A percentile compares a stretch with the other conserved stretches of the same genome.
These are phyloP conservation scores for Lagria hirta DNA, from an alignment of 2,888 invertebrate species.

Conservation along the genomic window DNA sequence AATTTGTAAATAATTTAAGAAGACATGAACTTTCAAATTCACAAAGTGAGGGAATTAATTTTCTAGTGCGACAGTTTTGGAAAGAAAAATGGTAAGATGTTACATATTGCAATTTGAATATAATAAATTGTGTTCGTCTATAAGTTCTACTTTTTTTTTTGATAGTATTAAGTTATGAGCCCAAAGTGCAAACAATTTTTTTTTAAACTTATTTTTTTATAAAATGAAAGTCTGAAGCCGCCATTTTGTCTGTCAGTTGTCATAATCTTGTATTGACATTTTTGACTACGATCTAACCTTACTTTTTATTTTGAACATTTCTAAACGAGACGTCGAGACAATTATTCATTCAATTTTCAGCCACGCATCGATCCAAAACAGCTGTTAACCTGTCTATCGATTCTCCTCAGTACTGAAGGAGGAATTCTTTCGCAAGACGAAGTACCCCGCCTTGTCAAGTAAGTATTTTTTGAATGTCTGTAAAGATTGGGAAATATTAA, in stretches of 20 bases:
- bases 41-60: conserved; percentile 13
- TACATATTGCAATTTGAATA: conserved; percentile 17
- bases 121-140: conserved; percentile 27
- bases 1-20: conserved; percentile 17
- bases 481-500: conserved; percentile 5
- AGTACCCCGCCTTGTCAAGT: conserved; percentile 85
- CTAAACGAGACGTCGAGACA: neutral
- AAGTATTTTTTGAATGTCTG: conserved; percentile 50
- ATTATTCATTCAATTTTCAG: conserved; percentile 60
- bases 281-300: conserved; percentile 11
- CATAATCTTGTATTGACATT: conserved; percentile 6
- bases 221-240: conserved; percentile 3
- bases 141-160: conserved; percentile 17
- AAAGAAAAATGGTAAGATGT: conserved; percentile 28
- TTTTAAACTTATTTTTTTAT: conserved; percentile 7
- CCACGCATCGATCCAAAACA: conserved; percentile 91
- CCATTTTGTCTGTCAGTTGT: conserved; percentile 34
- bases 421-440: conserved; percentile 87
- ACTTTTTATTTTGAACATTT: conserved; percentile 4
- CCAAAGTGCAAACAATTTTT: neutral
- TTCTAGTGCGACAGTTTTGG: conserved; percentile 15
- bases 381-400: conserved; percentile 83
- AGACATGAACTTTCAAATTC: conserved; percentile 3
- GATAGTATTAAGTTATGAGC: conserved; percentile 3
- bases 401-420: conserved; percentile 79